A percentile compares a stretch with the other conserved stretches of the same genome.
Evolutionary conservation across 2,888 invertebrate genomes (phyloP).

Genomic region (Lithodes maja): DNA sequence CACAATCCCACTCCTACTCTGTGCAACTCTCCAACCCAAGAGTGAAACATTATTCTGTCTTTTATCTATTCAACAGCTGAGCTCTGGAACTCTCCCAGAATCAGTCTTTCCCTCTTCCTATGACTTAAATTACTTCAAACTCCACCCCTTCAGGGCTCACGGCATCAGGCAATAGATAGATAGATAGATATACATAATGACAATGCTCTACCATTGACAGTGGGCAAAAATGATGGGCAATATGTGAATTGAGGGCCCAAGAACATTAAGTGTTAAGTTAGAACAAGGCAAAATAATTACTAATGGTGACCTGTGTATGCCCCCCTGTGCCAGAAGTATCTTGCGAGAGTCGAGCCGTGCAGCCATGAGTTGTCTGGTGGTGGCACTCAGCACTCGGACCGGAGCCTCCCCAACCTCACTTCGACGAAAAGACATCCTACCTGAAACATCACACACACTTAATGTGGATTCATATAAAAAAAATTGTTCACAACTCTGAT

Average conservation of each 20-base stretch:
- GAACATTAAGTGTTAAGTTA: neutral
- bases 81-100: no score
- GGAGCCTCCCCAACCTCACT: constrained; percentile 53
- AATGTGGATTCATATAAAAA: no score
- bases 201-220: no score
- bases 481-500: no score
- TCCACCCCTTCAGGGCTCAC: neutral
- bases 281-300: neutral
- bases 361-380: constrained; percentile 46
- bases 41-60: no score
- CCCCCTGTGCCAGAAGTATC: constrained; percentile 47
- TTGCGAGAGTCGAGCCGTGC: constrained; percentile 55
- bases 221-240: no score
- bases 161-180: neutral
- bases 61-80: no score
- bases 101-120: no score
- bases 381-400: constrained; percentile 51
- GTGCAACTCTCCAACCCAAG: no score
- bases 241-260: neutral
- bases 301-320: constrained; percentile 51
- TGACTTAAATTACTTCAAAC: no score
- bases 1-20: no score
- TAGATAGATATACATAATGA: no score
- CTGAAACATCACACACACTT: neutral
- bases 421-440: constrained; percentile 40